Evolutionary conservation across 2,113 vertebrate species (phyloP).

Genomic region (Pterocles gutturalis): DNA sequence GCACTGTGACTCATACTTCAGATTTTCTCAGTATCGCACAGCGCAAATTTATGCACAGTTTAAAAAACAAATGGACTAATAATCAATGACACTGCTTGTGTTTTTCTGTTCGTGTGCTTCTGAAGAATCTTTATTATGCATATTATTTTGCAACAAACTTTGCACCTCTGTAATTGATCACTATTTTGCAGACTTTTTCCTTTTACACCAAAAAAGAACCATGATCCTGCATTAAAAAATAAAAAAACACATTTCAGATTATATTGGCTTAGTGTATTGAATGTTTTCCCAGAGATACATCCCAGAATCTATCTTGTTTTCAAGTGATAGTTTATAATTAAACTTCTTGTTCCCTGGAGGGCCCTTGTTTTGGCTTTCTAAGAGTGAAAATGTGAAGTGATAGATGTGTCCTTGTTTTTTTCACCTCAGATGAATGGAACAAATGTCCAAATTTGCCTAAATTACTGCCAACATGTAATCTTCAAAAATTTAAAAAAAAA

Average conservation of each 20-base stretch:
- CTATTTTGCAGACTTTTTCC: neutral
- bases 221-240: neutral
- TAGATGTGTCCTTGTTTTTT: neutral
- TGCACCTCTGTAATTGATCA: neutral
- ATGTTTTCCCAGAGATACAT: neutral
- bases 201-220: neutral
- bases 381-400: neutral
- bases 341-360: neutral
- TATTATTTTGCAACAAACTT: neutral
- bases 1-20: neutral
- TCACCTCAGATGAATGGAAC: slow-evolving; percentile 1
- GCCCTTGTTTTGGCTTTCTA: slow-evolving; percentile 7
- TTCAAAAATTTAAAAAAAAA: neutral
- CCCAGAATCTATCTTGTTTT: neutral
- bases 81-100: neutral
- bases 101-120: neutral
- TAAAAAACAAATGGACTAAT: neutral
- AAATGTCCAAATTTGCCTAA: neutral
- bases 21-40: neutral
- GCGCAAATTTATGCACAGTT: neutral
- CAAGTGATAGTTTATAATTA: slow-evolving; percentile 28
- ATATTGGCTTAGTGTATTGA: neutral
- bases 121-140: neutral
- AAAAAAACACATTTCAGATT: neutral
- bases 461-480: slow-evolving; percentile 9